phyloP scores from a whole-genome alignment of 2,797 vertebrate genomes.

The Squalus acanthias region DNA sequence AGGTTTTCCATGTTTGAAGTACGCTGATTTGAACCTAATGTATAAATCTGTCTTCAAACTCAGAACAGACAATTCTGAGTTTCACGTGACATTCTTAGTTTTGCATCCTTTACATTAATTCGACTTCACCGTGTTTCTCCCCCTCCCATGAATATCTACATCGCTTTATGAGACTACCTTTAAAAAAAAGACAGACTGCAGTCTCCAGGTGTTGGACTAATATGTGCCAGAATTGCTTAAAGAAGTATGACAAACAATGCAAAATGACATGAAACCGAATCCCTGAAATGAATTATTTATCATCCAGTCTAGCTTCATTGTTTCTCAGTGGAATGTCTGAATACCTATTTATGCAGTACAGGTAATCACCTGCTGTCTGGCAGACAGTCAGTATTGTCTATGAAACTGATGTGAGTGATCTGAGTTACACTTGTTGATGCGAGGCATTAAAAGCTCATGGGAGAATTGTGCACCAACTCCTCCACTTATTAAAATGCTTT shows the following conservation, averaged over 20 bases:
- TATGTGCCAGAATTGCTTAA: slow-evolving; percentile 2
- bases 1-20: not conserved
- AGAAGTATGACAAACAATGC: not conserved
- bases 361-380: slow-evolving; percentile 23
- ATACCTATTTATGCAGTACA: not conserved
- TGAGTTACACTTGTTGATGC: not conserved
- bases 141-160: not conserved
- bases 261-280: not conserved
- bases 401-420: not conserved
- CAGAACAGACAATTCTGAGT: not conserved
- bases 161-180: not conserved
- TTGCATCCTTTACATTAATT: not conserved
- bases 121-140: not conserved
- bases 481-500: not conserved
- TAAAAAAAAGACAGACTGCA: not conserved
- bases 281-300: slow-evolving; percentile 20
- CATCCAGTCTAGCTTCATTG: not conserved
- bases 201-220: not conserved
- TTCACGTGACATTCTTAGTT: not conserved
- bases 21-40: not conserved
- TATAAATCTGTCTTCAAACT: not conserved
- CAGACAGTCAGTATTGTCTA: not conserved
- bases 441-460: not conserved
- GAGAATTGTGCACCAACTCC: not conserved
- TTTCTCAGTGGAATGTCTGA: not conserved